Base-by-base conservation (phyloP, 2,113 vertebrate species). In the Colistium nudipinnis region DNA sequence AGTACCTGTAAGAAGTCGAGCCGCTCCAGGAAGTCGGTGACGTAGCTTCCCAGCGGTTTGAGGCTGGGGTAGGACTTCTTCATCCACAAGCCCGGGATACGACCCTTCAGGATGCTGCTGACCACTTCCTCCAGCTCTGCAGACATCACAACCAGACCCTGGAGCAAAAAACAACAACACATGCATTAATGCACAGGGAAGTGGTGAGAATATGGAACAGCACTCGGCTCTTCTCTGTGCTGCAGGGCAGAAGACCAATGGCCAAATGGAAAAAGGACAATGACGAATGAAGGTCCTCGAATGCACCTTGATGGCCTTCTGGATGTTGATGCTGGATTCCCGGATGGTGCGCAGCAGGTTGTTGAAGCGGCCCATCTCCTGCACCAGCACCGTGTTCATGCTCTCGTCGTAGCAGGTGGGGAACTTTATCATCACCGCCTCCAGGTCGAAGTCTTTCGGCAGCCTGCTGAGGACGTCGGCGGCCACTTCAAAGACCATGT, bases 361-460 rank as follows among this genome's bases (percentile, higher is more conserved):
- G 83, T 97, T 98, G 83, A 97, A 98, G 57, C 94, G 92, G 0
- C 95, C 95, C 96, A 97, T 97, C 86, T 97, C 96, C 59, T 97
- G 96, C 56, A 95, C 94, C 44, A 96, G 92, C 10, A 96, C 96
- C 0, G 95, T 97, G 83, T 97, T 97, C 96, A 96, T 96, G 88
- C 96, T 98, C 86, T 96, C 94, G 9, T 87, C 90, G 65, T 97
- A 96, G 28, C 91, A 91, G 19, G 94, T 97, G 7, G 96, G 95
- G 10, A 93, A 97, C 62, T 75, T 90, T 66, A 90, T 90, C 93
- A 94, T 94, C 0, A 91, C 92, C 2, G 92, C 85, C 81, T 96
- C 94, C 1, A 88, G 81, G 52, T 95, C 93, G 9, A 95, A 98
- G 88, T 96, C 79, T 24, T 72, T n/a, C 4, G 95, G 96, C 49